Evolutionary conservation across 1,140 invertebrate genomes (phyloP).

Genomic region (Conus betulinus): DNA sequence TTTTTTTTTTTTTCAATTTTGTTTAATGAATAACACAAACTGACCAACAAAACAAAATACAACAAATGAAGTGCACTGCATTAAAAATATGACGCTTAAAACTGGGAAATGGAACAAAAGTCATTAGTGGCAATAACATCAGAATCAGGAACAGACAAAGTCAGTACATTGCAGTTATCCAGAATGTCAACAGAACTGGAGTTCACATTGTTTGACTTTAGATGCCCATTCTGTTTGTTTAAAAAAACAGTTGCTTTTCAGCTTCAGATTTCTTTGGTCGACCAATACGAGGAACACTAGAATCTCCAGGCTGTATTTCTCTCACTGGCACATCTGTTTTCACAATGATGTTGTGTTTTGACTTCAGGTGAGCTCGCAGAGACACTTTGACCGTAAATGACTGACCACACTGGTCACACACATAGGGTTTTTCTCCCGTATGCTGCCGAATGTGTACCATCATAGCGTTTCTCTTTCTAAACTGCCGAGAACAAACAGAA

Average conservation of each 20-base stretch:
- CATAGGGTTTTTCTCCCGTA: conserved; percentile 67
- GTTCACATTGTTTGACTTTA: not conserved
- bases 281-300: not conserved
- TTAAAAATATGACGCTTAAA: no score
- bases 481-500: conserved; percentile 6
- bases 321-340: not conserved
- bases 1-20: no score
- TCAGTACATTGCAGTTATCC: not conserved
- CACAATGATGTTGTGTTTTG: conserved; percentile 1
- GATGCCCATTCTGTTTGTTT: not conserved
- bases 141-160: not conserved
- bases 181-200: not conserved
- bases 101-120: no score
- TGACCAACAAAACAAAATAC: no score
- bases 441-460: conserved; percentile 68
- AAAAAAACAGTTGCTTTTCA: not conserved
- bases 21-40: no score
- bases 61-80: no score
- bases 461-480: conserved; percentile 18
- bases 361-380: conserved; percentile 20
- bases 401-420: conserved; percentile 56
- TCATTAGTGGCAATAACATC: not conserved
- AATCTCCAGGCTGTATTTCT: not conserved
- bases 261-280: not conserved
- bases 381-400: conserved; percentile 20